Evolutionary conservation across 1,140 invertebrate genomes (phyloP).

Genomic region (Callitettix versicolor): DNA sequence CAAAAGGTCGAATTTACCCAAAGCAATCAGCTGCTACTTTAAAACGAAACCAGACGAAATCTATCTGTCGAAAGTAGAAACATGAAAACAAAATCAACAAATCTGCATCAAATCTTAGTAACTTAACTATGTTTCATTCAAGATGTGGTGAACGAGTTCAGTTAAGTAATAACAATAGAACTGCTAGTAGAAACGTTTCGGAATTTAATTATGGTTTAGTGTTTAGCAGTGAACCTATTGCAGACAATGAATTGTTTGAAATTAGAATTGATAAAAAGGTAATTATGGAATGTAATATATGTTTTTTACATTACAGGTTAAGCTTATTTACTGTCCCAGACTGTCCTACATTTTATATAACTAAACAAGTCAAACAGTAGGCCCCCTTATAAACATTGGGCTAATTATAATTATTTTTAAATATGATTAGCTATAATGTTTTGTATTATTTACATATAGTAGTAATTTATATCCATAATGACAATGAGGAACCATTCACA

Average conservation of each 20-base stretch:
- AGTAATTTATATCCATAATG: neutral
- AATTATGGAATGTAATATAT: neutral
- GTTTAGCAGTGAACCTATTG: slow-evolving; percentile 69
- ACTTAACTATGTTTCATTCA: slow-evolving; percentile 61
- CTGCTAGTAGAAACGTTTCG: slow-evolving; percentile 63
- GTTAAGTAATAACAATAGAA: slow-evolving; percentile 68
- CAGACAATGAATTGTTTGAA: slow-evolving; percentile 79
- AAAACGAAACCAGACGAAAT: no score
- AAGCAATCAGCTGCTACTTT: no score
- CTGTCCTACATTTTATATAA: neutral
- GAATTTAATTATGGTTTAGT: slow-evolving; percentile 78
- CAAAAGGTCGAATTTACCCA: no score
- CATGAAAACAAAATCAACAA: no score
- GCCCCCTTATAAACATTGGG: neutral
- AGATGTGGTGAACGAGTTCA: slow-evolving; percentile 69
- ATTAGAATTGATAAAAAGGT: slow-evolving; percentile 83
- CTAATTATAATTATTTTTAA: neutral
- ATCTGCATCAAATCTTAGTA: no score
- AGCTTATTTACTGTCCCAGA: neutral
- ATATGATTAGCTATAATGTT: neutral
- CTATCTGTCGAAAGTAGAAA: no score
- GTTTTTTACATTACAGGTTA: neutral
- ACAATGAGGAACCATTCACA: no score
- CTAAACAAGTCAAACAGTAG: neutral
- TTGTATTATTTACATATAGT: neutral